A percentile compares a stretch with the other conserved stretches of the same genome.
Evolutionary conservation across 2,113 vertebrate species (phyloP).

Genomic region (Anguilla rostrata): DNA sequence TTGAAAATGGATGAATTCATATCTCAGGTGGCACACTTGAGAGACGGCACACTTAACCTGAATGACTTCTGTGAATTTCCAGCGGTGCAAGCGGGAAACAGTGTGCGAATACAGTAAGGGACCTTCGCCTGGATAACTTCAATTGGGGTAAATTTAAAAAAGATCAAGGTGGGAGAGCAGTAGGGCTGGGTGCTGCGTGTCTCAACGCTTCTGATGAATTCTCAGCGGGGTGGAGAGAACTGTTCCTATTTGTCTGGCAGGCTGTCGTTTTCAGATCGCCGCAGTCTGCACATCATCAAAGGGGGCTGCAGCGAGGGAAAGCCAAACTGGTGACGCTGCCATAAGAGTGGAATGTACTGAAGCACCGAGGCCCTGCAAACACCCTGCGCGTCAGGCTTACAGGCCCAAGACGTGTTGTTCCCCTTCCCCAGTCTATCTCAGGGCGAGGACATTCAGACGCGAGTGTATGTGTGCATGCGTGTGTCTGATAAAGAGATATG

Average conservation of each 20-base stretch:
- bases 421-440: background rate
- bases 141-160: background rate
- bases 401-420: background rate
- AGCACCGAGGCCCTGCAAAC: background rate
- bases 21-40: no score
- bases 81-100: background rate
- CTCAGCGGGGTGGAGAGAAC: background rate
- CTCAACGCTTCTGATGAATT: background rate
- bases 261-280: background rate
- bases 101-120: background rate
- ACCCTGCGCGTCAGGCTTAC: background rate
- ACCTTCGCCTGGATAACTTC: background rate
- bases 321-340: background rate
- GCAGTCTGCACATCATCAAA: background rate
- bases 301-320: background rate
- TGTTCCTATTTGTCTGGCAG: background rate
- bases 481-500: background rate
- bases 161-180: background rate
- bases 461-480: background rate
- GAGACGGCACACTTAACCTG: background rate
- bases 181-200: background rate
- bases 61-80: background rate
- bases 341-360: background rate
- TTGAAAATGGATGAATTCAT: background rate
- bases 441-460: background rate